Evolutionary conservation across 2,797 vertebrate genomes (phyloP), one percentile per base, ranked within the genome.

Genomic region (Galaxias olidus): DNA sequence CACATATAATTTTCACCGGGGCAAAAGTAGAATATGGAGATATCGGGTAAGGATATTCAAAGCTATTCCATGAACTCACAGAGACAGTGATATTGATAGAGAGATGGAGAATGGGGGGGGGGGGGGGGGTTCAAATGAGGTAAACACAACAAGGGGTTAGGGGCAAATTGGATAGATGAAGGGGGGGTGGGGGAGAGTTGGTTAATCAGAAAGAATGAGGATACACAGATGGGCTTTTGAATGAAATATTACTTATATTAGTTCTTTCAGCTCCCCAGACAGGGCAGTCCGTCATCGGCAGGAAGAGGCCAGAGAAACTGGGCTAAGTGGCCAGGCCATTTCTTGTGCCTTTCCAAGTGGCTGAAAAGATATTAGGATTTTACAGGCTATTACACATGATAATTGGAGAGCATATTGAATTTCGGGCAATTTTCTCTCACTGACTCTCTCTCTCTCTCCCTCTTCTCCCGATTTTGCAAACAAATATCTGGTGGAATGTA

Each of bases 371-470:
- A 91, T 92, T 88, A 90, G 91, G 90, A 91, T 92, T 91, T 92
- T 89, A 91, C 90, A 92, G 91, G 80, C 91, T 91, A 92, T 92
- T 92, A 91, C 89, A 91, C 90, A 89, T 88, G 85, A 91, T 92
- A 92, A 92, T 91, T 92, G 88, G 86, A 86, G 79, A 85, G 87
- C 89, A 88, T 91, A 91, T 90, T 88, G 88, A 91, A 89, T 89
- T 89, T 60, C 83, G 64, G 59, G 81, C 85, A 82, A 84, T 91
- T 84, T 92, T 88, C 84, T 82, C 66, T 72, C 73, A 71, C 68
- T 15, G 15, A 59, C 64, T 75, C 72, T 59, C 68, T 44, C 51
- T 47, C 17, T 63, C 77, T 69, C 63, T 68, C 57, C 58, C 76
- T 53, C 57, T 20, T 69, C 61, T 68, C 57, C 69, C 71, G 30